phyloP scores from a whole-genome alignment of 2,113 vertebrate species.

The Hemiprocne comata region DNA sequence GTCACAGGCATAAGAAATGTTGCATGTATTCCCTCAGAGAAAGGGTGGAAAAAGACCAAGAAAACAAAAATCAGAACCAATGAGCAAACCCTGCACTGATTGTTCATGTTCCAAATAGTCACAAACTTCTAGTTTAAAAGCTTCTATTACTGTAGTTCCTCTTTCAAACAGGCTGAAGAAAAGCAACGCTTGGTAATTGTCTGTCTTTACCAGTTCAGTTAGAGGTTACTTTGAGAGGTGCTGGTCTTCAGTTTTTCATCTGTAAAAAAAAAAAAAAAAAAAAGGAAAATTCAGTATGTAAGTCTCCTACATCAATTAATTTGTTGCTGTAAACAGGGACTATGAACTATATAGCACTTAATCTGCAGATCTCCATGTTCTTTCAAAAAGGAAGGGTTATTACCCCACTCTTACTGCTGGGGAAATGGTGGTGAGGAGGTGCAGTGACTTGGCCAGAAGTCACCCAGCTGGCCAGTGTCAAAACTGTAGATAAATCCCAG shows the following conservation, averaged over 20 bases:
- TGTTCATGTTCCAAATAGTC: constrained; percentile 15
- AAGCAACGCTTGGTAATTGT: neutral
- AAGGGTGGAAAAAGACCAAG: neutral
- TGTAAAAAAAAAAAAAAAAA: neutral
- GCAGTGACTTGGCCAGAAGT: neutral
- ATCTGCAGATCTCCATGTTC: neutral
- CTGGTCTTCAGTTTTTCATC: neutral
- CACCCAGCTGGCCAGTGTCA: constrained; percentile 15
- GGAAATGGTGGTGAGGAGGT: neutral
- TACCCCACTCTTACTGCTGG: neutral
- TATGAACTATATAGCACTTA: neutral
- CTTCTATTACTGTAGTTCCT: neutral
- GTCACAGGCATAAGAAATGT: neutral
- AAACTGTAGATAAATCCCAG: constrained; percentile 39
- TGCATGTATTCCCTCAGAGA: neutral
- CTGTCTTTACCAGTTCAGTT: neutral
- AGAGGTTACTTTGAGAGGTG: neutral
- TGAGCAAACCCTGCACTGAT: neutral
- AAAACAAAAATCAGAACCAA: neutral
- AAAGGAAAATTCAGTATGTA: neutral
- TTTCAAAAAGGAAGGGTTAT: neutral
- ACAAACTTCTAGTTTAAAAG: constrained; percentile 9
- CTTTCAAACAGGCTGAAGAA: neutral
- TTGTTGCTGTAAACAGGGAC: neutral
- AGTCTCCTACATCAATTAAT: neutral